Percentiles rank a stretch among this genome's conserved stretches.
Evolutionary conservation across 2,888 invertebrate genomes (phyloP).

Genomic region (Dugesia japonica): DNA sequence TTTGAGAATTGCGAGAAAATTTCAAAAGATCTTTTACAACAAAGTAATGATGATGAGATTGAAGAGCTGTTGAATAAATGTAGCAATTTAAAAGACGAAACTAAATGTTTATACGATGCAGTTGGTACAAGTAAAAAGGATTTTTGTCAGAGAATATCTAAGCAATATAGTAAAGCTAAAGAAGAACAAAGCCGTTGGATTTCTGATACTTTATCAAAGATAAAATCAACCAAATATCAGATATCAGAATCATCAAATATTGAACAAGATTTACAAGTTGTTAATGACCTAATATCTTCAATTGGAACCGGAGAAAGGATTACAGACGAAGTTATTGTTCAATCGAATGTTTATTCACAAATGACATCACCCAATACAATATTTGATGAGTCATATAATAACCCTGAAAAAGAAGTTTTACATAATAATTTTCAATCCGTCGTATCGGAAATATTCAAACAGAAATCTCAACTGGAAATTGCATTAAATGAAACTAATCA

Average conservation of each 20-base stretch:
- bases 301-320: background rate
- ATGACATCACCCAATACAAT: background rate
- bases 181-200: background rate
- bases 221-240: background rate
- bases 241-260: background rate
- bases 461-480: background rate
- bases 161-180: background rate
- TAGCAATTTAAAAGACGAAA: background rate
- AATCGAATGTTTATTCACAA: background rate
- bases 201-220: background rate
- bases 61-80: background rate
- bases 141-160: background rate
- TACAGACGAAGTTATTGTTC: background rate
- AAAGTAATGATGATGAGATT: background rate
- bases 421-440: background rate
- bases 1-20: background rate
- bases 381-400: background rate
- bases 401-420: background rate
- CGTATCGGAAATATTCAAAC: background rate
- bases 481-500: background rate
- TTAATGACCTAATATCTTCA: background rate
- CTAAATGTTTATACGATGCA: background rate
- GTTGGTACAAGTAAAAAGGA: background rate
- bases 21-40: background rate
- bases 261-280: background rate